These are phyloP conservation scores for Aricia agestis DNA, from an alignment of 1,140 invertebrate species.

Conservation along the genomic window DNA sequence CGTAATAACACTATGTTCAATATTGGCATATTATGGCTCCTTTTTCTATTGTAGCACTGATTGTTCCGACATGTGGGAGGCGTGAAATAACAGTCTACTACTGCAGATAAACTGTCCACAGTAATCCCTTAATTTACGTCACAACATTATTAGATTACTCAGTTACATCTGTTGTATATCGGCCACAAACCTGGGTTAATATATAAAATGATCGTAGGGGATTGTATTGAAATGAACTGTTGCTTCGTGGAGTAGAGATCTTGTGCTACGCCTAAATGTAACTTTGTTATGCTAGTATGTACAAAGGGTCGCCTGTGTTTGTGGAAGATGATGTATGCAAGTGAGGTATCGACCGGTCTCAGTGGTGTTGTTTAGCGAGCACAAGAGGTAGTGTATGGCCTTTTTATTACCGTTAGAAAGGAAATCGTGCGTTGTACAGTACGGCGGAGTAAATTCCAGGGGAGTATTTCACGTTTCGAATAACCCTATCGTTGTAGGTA, in stretches of 20 bases:
- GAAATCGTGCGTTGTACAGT: slow-evolving; percentile 62
- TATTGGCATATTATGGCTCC: too few relatives aligned
- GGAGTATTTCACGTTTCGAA: slow-evolving; percentile 61
- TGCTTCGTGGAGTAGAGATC: slow-evolving; percentile 47
- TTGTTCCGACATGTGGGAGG: too few relatives aligned
- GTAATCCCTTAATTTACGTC: too few relatives aligned
- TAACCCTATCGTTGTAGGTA: slow-evolving; percentile 53
- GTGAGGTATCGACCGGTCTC: slow-evolving; percentile 48
- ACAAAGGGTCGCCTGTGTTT: slow-evolving; percentile 60
- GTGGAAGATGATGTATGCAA: slow-evolving; percentile 69
- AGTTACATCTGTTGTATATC: too few relatives aligned
- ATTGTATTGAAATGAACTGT: slow-evolving; percentile 49
- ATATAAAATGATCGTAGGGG: too few relatives aligned
- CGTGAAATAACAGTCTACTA: too few relatives aligned
- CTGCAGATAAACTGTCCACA: too few relatives aligned
- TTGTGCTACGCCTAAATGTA: slow-evolving; percentile 59
- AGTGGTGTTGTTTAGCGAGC: slow-evolving; percentile 60
- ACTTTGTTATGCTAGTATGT: slow-evolving; percentile 65
- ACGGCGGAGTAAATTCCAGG: slow-evolving; percentile 51
- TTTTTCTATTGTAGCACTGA: too few relatives aligned
- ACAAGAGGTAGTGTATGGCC: slow-evolving; percentile 47
- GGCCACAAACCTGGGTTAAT: too few relatives aligned
- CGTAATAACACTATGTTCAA: too few relatives aligned
- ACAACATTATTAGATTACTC: too few relatives aligned
- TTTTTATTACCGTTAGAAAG: slow-evolving; percentile 57